Evolutionary conservation across 2,888 invertebrate genomes (phyloP).

Genomic region (Rhyacophila evoluta): DNA sequence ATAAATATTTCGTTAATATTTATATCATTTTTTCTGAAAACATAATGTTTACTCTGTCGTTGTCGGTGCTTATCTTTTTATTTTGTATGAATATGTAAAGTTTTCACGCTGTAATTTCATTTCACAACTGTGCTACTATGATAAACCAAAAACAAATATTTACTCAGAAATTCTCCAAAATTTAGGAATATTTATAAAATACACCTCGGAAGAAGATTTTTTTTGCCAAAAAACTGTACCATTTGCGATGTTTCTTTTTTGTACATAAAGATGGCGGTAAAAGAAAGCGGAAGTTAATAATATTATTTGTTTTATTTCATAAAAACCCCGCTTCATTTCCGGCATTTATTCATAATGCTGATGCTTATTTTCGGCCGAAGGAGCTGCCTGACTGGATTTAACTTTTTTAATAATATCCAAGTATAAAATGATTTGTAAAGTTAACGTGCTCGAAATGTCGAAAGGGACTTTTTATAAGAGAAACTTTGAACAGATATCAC

Average conservation of each 20-base stretch:
- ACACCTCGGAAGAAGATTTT: too few relatives aligned
- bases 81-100: too few relatives aligned
- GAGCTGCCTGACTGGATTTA: constrained; percentile 28
- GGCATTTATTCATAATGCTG: constrained; percentile 22
- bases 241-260: neutral
- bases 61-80: too few relatives aligned
- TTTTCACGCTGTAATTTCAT: too few relatives aligned
- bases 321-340: constrained; percentile 13
- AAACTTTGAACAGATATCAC: constrained; percentile 23
- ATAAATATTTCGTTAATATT: too few relatives aligned
- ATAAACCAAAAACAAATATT: too few relatives aligned
- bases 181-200: too few relatives aligned
- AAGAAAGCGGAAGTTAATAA: constrained; percentile 13
- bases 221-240: too few relatives aligned
- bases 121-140: too few relatives aligned
- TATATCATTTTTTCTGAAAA: too few relatives aligned
- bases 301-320: constrained; percentile 28
- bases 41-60: too few relatives aligned
- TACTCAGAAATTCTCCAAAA: too few relatives aligned
- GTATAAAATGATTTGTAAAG: constrained; percentile 48
- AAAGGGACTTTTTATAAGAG: constrained; percentile 23
- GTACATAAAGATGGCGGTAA: neutral
- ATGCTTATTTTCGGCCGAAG: neutral
- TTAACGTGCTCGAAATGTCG: constrained; percentile 44
- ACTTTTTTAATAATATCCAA: constrained; percentile 50